Conservation (phyloP, 2,888 invertebrate species). For the Sussaba pulchella region DNA sequence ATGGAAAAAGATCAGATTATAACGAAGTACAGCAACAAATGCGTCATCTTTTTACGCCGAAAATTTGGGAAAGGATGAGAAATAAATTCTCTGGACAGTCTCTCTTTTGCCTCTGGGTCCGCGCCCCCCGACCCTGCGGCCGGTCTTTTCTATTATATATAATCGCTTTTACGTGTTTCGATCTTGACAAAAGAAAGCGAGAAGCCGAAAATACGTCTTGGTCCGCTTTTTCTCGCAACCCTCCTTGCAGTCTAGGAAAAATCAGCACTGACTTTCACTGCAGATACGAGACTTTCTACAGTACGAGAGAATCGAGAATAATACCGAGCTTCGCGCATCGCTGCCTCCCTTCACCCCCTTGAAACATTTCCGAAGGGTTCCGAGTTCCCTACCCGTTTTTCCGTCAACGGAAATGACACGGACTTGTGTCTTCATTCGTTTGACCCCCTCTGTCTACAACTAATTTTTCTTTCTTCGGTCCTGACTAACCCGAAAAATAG, state of each 20-base stretch:
- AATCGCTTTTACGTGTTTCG: slow-evolving; percentile 30
- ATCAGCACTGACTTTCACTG: slow-evolving; percentile 14
- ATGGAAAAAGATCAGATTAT: background rate
- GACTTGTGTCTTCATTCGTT: slow-evolving; percentile 23
- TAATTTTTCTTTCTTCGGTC: slow-evolving; percentile 26
- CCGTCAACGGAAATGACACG: slow-evolving; percentile 57
- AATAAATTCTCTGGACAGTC: slow-evolving; percentile 17
- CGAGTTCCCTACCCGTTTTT: slow-evolving; percentile 14
- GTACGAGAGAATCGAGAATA: slow-evolving; percentile 43
- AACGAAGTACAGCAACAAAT: background rate
- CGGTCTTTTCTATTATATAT: no score
- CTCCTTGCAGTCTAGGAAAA: slow-evolving; percentile 22
- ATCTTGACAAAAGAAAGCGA: slow-evolving; percentile 44
- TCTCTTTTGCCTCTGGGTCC: slow-evolving; percentile 7
- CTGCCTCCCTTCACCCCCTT: slow-evolving; percentile 39
- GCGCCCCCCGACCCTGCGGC: no score
- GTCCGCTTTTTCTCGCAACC: background rate
- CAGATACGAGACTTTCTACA: slow-evolving; percentile 15
- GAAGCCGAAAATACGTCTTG: slow-evolving; percentile 1
- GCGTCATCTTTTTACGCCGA: background rate
- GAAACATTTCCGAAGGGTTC: slow-evolving; percentile 37
- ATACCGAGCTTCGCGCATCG: slow-evolving; percentile 56
- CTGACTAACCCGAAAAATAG: no score
- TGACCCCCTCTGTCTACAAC: slow-evolving; percentile 18
- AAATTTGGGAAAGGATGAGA: background rate